Conservation (phyloP, 2,113 vertebrate genomes). For the Alosa alosa region DNA sequence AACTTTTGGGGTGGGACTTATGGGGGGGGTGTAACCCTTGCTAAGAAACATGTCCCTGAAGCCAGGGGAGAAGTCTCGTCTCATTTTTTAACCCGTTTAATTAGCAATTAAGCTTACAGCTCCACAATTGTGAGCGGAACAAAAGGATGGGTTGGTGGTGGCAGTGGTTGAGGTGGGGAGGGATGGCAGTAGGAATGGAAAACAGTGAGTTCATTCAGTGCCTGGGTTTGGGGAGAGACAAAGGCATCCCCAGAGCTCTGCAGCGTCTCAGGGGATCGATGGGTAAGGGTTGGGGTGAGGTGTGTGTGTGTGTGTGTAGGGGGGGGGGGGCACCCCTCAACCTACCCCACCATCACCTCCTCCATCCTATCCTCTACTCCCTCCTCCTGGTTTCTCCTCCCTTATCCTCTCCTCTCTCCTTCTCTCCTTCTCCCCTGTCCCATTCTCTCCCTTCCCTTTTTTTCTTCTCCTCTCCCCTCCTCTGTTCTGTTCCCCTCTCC, state of each 20-base stretch:
- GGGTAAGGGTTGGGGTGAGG: not conserved
- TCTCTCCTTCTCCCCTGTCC: not conserved
- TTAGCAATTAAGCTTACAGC: not conserved
- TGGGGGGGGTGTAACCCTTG: not conserved
- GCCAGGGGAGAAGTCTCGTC: not conserved
- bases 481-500: not conserved
- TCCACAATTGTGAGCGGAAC: not conserved
- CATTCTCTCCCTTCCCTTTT: not conserved
- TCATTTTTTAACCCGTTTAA: not conserved
- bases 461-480: not conserved
- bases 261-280: not conserved
- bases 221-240: constrained; percentile 12
- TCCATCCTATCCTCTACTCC: not conserved
- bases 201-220: constrained; percentile 15
- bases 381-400: not conserved
- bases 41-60: not conserved
- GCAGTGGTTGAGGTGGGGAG: constrained; percentile 1
- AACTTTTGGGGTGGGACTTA: not conserved
- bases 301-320: not conserved
- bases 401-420: not conserved
- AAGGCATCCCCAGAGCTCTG: constrained; percentile 1
- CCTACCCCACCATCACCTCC: not conserved
- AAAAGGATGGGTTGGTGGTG: not conserved
- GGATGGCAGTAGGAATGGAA: constrained; percentile 27
- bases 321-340: constrained; percentile 27